These are phyloP conservation scores for Corapipo altera DNA, from an alignment of 2,113 vertebrate genomes.

Conservation along the genomic window DNA sequence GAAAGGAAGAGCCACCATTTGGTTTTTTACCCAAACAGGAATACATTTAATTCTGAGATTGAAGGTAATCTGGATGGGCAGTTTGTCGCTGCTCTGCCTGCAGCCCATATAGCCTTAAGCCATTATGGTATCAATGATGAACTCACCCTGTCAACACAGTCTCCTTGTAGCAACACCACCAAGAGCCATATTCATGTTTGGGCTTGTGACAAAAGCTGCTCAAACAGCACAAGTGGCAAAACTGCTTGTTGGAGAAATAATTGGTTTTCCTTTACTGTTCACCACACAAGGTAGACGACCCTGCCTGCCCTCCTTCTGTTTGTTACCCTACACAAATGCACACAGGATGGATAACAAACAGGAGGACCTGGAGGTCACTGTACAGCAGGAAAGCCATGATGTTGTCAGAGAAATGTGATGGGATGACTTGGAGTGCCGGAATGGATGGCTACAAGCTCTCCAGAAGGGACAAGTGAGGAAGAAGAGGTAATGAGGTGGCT, in stretches of 20 bases:
- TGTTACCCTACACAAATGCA: not conserved
- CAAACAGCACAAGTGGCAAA: not conserved
- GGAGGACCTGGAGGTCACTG: not conserved
- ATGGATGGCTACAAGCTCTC: not conserved
- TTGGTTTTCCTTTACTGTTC: accelerated
- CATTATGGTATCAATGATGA: accelerated
- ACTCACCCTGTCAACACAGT: not conserved
- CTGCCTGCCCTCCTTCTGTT: not conserved
- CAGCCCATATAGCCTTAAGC: not conserved
- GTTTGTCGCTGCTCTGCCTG: not conserved
- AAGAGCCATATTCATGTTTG: not conserved
- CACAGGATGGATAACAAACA: not conserved
- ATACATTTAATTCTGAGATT: not conserved
- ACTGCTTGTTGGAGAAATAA: not conserved
- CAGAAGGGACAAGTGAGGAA: not conserved
- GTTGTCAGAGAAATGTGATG: accelerated
- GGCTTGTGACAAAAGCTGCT: not conserved
- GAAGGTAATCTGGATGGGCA: not conserved
- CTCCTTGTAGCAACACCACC: not conserved
- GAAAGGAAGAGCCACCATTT: not conserved
- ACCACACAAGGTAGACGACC: accelerated
- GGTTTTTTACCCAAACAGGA: not conserved
- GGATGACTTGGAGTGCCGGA: not conserved
- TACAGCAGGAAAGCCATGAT: not conserved
- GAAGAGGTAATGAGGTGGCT: not conserved